These are phyloP conservation scores for Circaetus gallicus DNA, from an alignment of 2,113 vertebrate genomes.

Conservation along the genomic window DNA sequence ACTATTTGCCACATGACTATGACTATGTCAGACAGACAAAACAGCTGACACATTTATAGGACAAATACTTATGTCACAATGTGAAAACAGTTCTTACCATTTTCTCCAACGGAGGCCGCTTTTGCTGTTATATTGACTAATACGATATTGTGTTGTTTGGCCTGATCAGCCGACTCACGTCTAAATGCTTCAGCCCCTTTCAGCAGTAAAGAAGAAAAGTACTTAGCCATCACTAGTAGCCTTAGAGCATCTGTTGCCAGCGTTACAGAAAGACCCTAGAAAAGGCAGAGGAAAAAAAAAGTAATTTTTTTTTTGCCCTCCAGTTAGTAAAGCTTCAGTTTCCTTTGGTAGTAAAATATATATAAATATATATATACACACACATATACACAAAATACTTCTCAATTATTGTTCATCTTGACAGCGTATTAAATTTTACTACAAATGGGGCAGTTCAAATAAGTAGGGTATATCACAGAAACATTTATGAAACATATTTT, in stretches of 20 bases:
- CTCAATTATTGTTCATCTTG: background rate
- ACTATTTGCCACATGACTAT: background rate
- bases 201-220: slow-evolving; percentile 69
- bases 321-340: background rate
- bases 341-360: background rate
- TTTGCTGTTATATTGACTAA: slow-evolving; percentile 71
- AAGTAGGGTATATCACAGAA: background rate
- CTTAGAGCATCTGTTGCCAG: slow-evolving; percentile 66
- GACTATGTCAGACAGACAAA: background rate
- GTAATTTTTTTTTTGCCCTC: background rate
- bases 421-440: background rate
- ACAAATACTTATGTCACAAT: background rate
- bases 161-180: slow-evolving; percentile 42
- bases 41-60: background rate
- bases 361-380: background rate
- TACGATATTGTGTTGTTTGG: slow-evolving; percentile 61
- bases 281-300: background rate
- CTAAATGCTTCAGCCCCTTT: slow-evolving; percentile 69
- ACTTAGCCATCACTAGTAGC: slow-evolving; percentile 70
- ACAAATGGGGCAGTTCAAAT: background rate
- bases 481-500: background rate
- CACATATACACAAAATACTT: background rate
- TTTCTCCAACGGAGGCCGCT: slow-evolving; percentile 72
- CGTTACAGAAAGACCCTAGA: slow-evolving; percentile 58
- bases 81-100: slow-evolving; percentile 33